A percentile compares a stretch with the other conserved stretches of the same genome.
Conservation (phyloP, 30 jellyfish, hydroid and myxozoan species). For the Cassiopea andromeda region DNA sequence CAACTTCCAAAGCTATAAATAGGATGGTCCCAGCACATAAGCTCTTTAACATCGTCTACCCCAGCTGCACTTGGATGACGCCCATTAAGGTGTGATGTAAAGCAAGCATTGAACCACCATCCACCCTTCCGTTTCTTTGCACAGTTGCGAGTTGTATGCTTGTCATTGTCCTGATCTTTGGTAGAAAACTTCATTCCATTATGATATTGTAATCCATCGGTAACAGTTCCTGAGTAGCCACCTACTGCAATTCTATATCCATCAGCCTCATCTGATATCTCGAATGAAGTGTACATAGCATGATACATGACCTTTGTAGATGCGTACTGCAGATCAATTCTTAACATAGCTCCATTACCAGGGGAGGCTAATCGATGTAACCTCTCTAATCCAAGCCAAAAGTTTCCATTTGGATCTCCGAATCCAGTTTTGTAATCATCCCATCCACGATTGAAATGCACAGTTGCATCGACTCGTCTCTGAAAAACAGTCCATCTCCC, state of each 20-base stretch:
- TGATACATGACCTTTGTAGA: neutral
- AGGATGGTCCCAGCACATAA: neutral
- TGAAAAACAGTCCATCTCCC: slow-evolving; percentile 68
- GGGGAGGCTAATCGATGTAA: slow-evolving; percentile 33
- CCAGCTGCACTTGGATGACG: neutral
- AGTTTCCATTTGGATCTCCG: no score
- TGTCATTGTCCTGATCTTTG: slow-evolving; percentile 26
- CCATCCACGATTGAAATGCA: slow-evolving; percentile 38
- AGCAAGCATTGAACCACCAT: slow-evolving; percentile 49
- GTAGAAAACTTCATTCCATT: slow-evolving; percentile 29
- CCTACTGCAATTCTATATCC: slow-evolving; percentile 22
- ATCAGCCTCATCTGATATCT: slow-evolving; percentile 44
- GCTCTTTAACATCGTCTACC: neutral
- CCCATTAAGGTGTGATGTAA: slow-evolving; percentile 27
- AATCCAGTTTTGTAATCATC: slow-evolving; percentile 3
- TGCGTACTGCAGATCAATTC: slow-evolving; percentile 17
- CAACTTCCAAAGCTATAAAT: neutral
- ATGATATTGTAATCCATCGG: slow-evolving; percentile 8
- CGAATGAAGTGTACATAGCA: slow-evolving; percentile 21
- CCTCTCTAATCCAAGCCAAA: neutral
- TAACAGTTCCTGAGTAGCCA: slow-evolving; percentile 39
- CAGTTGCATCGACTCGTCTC: slow-evolving; percentile 44
- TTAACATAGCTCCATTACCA: slow-evolving; percentile 38
- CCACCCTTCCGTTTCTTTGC: slow-evolving; percentile 25
- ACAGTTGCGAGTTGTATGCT: neutral